These are phyloP conservation scores for Dolomedes plantarius DNA, from an alignment of 2,888 invertebrate species.

Conservation along the genomic window DNA sequence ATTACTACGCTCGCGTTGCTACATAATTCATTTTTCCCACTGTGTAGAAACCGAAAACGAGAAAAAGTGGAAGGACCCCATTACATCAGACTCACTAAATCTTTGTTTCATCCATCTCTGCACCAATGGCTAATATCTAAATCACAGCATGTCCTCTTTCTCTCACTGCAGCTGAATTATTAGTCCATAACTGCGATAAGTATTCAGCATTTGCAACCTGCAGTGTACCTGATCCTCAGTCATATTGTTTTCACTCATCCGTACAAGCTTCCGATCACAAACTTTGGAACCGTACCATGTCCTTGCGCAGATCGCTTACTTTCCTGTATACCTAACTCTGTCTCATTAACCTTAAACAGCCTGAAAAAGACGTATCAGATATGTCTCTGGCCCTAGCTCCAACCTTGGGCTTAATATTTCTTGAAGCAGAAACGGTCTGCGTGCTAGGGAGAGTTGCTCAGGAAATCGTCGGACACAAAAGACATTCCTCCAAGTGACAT, in stretches of 20 bases:
- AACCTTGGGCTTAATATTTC: constrained; percentile 67
- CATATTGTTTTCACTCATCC: constrained; percentile 70
- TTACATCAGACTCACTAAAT: neutral
- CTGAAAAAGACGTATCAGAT: constrained; percentile 13
- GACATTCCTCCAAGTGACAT: constrained; percentile 8
- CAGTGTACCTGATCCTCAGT: constrained; percentile 6
- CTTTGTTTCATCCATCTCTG: constrained; percentile 9
- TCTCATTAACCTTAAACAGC: constrained; percentile 37
- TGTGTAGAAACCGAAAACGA: constrained; percentile 9
- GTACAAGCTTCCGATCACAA: constrained; percentile 58
- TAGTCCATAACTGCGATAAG: constrained; percentile 13
- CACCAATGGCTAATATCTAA: neutral
- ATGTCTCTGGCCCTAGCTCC: constrained; percentile 26
- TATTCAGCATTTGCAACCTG: constrained; percentile 10
- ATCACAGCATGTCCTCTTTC: constrained; percentile 11
- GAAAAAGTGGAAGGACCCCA: constrained; percentile 9
- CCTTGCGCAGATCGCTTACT: constrained; percentile 58
- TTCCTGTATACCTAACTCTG: constrained; percentile 52
- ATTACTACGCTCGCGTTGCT: neutral
- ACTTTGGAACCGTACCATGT: constrained; percentile 57
- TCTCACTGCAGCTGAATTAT: constrained; percentile 2
- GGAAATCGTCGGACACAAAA: constrained; percentile 56
- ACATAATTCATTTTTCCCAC: neutral
- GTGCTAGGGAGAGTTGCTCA: constrained; percentile 49
- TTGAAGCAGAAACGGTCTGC: constrained; percentile 53